A percentile compares a stretch with the other conserved stretches of the same genome.
Conservation (phyloP, 2,888 invertebrate genomes). For the Himalopsyche tibetana region DNA sequence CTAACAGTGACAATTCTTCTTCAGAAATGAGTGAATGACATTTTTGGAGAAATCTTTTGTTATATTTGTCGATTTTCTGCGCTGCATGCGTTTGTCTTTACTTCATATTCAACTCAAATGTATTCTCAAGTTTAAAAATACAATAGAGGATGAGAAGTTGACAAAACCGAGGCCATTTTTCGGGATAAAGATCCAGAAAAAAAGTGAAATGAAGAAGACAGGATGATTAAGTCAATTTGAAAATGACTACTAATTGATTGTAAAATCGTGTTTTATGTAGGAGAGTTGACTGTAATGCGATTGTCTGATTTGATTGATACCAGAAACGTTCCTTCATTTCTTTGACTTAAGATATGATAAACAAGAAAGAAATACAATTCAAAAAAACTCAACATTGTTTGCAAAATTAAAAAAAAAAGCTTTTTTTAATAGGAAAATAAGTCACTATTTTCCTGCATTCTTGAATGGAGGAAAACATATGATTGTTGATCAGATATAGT, state of each 20-base stretch:
- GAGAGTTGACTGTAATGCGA: not conserved
- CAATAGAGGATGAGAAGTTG: not conserved
- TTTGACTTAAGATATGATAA: not conserved
- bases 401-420: too few species aligned
- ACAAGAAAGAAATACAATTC: too few species aligned
- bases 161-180: not conserved
- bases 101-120: conserved; percentile 56
- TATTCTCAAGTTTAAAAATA: conserved; percentile 48
- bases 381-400: too few species aligned
- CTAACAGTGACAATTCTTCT: conserved; percentile 53
- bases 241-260: not conserved
- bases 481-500: too few species aligned
- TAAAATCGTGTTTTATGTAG: not conserved
- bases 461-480: too few species aligned
- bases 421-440: too few species aligned
- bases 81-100: conserved; percentile 54
- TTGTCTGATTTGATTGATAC: not conserved
- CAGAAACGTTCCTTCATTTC: not conserved
- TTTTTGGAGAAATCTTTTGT: conserved; percentile 57
- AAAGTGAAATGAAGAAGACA: not conserved
- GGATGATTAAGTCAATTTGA: not conserved
- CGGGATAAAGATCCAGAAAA: not conserved
- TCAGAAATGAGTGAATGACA: conserved; percentile 62
- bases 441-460: too few species aligned
- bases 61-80: conserved; percentile 51